Evolutionary conservation across 2,888 invertebrate genomes (phyloP).

Genomic region (Eugnorisma glareosa): DNA sequence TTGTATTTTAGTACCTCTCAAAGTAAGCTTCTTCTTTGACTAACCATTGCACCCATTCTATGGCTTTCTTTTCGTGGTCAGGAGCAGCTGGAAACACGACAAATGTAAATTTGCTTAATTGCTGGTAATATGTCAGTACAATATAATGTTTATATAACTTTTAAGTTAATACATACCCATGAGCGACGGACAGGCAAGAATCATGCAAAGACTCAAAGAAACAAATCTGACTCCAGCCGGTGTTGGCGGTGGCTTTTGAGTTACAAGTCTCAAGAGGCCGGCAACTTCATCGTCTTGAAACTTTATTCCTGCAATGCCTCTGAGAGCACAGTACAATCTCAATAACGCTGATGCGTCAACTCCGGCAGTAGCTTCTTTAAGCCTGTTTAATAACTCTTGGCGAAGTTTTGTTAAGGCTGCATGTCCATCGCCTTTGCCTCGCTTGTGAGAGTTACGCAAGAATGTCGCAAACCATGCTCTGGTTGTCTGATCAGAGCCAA

Average conservation of each 20-base stretch:
- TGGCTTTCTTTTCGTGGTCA: conserved; percentile 95
- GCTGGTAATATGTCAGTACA: not conserved
- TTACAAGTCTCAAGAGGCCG: conserved; percentile 95
- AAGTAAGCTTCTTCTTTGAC: conserved; percentile 97
- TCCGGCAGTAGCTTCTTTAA: conserved; percentile 92
- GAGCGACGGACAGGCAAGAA: conserved; percentile 97
- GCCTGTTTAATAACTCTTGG: conserved; percentile 93
- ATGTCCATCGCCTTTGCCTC: conserved; percentile 94
- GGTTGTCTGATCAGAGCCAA: conserved; percentile 97
- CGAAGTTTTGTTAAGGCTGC: conserved; percentile 93
- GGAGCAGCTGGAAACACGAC: conserved; percentile 87
- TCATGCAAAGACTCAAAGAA: conserved; percentile 97
- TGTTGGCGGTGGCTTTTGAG: conserved; percentile 96
- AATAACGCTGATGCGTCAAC: conserved; percentile 97
- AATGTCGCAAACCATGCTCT: conserved; percentile 98
- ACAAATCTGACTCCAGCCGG: conserved; percentile 98
- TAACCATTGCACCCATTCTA: conserved; percentile 98
- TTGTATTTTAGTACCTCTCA: conserved; percentile 90
- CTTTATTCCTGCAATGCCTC: conserved; percentile 98
- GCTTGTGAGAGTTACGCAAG: conserved; percentile 95
- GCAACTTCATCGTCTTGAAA: conserved; percentile 97
- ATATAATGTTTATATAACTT: not conserved
- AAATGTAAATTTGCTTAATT: not conserved
- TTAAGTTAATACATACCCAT: conserved; percentile 87
- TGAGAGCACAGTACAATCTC: conserved; percentile 97